Conservation (phyloP, 2,888 invertebrate genomes). For the Horisme vitalbata region DNA sequence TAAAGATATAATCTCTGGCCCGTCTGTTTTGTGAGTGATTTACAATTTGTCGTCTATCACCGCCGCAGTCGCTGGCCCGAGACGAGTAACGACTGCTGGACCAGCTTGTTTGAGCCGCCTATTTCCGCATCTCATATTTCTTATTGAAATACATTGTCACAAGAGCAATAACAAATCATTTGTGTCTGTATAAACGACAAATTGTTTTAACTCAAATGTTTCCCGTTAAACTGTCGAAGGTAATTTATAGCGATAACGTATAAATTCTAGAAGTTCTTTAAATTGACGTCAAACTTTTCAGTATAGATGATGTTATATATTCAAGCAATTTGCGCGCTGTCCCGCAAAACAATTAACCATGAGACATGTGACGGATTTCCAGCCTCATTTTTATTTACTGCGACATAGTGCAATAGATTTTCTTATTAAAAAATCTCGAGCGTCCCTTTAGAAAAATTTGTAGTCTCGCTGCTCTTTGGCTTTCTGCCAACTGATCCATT, state of each 20-base stretch:
- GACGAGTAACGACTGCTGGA: slow-evolving; percentile 57
- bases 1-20: slow-evolving; percentile 50
- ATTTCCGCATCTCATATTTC: slow-evolving; percentile 71
- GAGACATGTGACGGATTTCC: slow-evolving; percentile 67
- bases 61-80: slow-evolving; percentile 57
- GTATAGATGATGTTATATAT: slow-evolving; percentile 52
- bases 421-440: slow-evolving; percentile 52
- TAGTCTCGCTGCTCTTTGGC: slow-evolving; percentile 55
- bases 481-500: slow-evolving; percentile 69
- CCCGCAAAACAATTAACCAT: slow-evolving; percentile 64
- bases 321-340: slow-evolving; percentile 64
- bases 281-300: slow-evolving; percentile 51
- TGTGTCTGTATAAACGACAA: slow-evolving; percentile 11
- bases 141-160: slow-evolving; percentile 48
- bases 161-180: slow-evolving; percentile 34
- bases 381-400: slow-evolving; percentile 63
- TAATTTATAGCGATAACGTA: slow-evolving; percentile 8
- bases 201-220: slow-evolving; percentile 17
- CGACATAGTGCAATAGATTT: slow-evolving; percentile 38
- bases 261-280: slow-evolving; percentile 33
- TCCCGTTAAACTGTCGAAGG: slow-evolving; percentile 12
- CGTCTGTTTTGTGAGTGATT: slow-evolving; percentile 58
- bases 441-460: slow-evolving; percentile 54
- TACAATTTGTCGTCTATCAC: slow-evolving; percentile 58
- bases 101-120: slow-evolving; percentile 51